Evolutionary conservation across 2,888 invertebrate genomes (phyloP), one percentile per base, ranked within the genome.

Genomic region (Yponomeuta sedellus): DNA sequence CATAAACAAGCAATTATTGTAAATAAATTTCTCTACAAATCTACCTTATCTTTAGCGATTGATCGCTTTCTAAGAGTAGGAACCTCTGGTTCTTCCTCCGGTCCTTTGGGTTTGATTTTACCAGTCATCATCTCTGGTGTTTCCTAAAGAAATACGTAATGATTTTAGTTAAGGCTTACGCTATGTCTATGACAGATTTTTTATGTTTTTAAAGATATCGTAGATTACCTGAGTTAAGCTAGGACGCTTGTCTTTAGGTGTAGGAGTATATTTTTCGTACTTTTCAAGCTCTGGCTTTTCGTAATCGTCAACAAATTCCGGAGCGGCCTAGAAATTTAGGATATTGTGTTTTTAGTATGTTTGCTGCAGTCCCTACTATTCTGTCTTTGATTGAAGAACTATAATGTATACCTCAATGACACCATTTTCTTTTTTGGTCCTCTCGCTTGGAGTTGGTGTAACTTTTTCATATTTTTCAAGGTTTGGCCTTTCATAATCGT

Each of bases 401-500:
- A 16, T 6, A 59, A 19, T 58, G 6, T 44, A 66, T 87, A 87
- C 88, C 89, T 90, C 85, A 71, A 80, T 76, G 69, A 88, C 78
- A 67, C 89, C 89, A 68, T 90, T 91, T 78, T 88, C 84, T 74
- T 86, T 88, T 81, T 88, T 90, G 61, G 77, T 83, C 76, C 90
- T 91, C 65, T 86, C 85, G 75, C 87, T 90, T 66, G 85, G 68
- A 64, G 71, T 68, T 8, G 68, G 70, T 40, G 69, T 65, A 52
- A 66, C 40, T 61, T 71, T 72, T 76, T 94, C 94, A 75, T 94
- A 95, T 83, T 93, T 94, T 77, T 95, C 95, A 67, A 95, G 87
- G 39, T 93, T 93, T 0, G 95, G 94, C 70, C 94, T 92, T 78
- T 96, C 95, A 77, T 96, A 96, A 83, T 96, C 96, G 58, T 94